Evolutionary conservation across 2,113 vertebrate genomes (phyloP).

Genomic region (Smithornis capensis): DNA sequence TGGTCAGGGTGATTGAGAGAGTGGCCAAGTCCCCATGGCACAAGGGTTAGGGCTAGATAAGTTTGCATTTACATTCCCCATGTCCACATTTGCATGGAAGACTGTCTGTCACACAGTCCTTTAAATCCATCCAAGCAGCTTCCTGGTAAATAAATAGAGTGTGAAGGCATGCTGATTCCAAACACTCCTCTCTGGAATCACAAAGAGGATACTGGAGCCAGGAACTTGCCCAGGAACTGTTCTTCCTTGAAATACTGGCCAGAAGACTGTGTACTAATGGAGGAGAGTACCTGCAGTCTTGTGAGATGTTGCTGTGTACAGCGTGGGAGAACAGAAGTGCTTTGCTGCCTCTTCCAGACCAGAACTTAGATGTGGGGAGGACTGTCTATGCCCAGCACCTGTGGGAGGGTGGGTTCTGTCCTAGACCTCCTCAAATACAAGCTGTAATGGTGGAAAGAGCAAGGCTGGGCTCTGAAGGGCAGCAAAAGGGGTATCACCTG

Average conservation of each 20-base stretch:
- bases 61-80: background rate
- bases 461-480: background rate
- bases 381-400: background rate
- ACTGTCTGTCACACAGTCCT: background rate
- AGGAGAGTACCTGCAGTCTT: background rate
- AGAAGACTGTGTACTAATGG: background rate
- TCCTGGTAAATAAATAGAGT: background rate
- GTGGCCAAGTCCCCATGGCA: background rate
- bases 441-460: background rate
- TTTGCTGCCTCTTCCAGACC: background rate
- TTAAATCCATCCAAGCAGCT: background rate
- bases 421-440: background rate
- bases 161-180: background rate
- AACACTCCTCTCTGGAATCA: background rate
- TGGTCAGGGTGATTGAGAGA: background rate
- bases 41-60: background rate
- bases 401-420: background rate
- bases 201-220: background rate
- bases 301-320: background rate
- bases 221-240: background rate
- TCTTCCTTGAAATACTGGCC: background rate
- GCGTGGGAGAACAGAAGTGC: background rate
- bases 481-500: background rate
- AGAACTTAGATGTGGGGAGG: fast-evolving
- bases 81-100: background rate